Base-by-base conservation (phyloP, 1,140 invertebrate species). In the Armadillidium nasatum region DNA sequence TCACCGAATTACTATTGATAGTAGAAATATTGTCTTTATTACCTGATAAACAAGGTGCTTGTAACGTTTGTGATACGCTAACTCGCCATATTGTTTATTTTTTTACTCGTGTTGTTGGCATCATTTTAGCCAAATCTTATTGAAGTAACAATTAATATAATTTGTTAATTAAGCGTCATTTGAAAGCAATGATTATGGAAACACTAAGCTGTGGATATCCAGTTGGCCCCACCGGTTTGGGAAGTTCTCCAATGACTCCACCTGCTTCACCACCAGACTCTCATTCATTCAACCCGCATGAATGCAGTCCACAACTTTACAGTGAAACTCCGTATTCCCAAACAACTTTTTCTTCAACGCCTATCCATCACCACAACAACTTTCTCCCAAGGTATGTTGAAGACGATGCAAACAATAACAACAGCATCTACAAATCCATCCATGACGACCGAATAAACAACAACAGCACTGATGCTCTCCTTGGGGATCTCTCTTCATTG, bases 191-290 rank as follows among this genome's bases (percentile, higher is more conserved):
- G 50, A 60, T 60, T 19, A 78, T 76, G 77, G 77, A 78, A 66
- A 60, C 77, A 19, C 44, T 78, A 19, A 74, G 75, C 44, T 78
- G 77, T 23, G 74, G 74, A 69, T 78, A 73, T 71, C 70, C 77
- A 10, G 73, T 75, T 45, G 15, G 50, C 33, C 60, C 71, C 23
- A 44, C 50, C 45, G 70, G 67, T 22, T 66, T 76, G 10, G 75
- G 46, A 10, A 33, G 71, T 66, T 54, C 44, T 10, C 77, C 77
- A 44, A 78, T 78, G 67, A 76, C 77, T 7, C 77, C 77, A 60
- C 77, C 77, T 54, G 77, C 77, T 9, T 75, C 77, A 45, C 77
- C 77, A 71, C 44, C 71, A 72, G 23, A 76, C 74, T 33, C 77
- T 74, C 60, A 78, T 67, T 3, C 73, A 75, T 72, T 76, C 77